Evolutionary conservation across 2,797 vertebrate species (phyloP), one percentile per base, ranked within the genome.

Genomic region (Coendou prehensilis): DNA sequence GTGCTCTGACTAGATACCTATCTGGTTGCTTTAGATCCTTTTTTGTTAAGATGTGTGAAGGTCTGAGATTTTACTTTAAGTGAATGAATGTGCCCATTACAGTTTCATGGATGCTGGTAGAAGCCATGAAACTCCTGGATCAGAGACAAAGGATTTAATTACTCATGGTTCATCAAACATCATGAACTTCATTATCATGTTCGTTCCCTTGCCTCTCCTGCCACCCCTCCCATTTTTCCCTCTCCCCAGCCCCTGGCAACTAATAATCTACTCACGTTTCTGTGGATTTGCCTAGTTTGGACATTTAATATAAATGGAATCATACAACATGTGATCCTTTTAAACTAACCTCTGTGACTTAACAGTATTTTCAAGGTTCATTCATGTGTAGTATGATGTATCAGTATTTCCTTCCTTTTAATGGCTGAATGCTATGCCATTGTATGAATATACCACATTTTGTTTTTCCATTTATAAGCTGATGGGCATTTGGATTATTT

Each of bases 401-500:
- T 78, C 47, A 78, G 75, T 7, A 33, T 78, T 76, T 78, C 26
- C 28, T 73, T 50, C 14, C 73, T 9, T 78, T 78, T 30, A 28
- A 30, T 52, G 75, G 14, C 47, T 52, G 26, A 52, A 52, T 78
- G 33, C 47, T 52, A 52, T 78, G 50, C 73, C 45, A 50, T 52
- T 33, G 15, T 78, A 28, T 47, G 73, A n/a, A 28, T 75, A 45
- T 26, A 76, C 28, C 26, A 52, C 2, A 50, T 50, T 76, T 75
- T 76, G 47, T 50, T 47, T 78, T 50, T 78, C 14, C 11, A 28
- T 47, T 52, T 30, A 78, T 33, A 78, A 52, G 1, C 75, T 78
- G 73, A 47, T 92, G 3, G 26, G 57, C 26, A 90, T 78, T 89
- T 92, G 76, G 54, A 47, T 83, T 94, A 11, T 87, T 92, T 87